Evolutionary conservation across 1,140 invertebrate genomes (phyloP).

Genomic region (Bombus waltoni): DNA sequence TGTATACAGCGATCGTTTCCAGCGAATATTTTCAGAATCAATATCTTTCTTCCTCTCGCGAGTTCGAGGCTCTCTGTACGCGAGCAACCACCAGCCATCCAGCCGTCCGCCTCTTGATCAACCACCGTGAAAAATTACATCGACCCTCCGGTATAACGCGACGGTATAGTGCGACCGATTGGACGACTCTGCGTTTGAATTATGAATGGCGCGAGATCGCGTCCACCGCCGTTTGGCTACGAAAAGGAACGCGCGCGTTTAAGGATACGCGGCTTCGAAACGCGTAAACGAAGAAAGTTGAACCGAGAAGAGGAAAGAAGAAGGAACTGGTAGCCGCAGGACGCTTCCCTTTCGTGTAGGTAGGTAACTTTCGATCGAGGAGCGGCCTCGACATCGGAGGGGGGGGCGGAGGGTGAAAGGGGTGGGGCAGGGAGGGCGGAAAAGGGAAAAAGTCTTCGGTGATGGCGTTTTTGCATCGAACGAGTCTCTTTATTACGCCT

Average conservation of each 20-base stretch:
- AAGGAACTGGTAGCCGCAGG: background rate
- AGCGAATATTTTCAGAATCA: no score
- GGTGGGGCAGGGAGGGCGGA: background rate
- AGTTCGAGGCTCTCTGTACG: background rate
- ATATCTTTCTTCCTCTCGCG: no score
- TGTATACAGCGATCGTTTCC: no score
- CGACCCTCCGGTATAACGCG: conserved; percentile 77
- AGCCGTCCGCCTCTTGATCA: background rate
- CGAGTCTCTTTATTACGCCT: conserved; percentile 78
- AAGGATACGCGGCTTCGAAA: background rate
- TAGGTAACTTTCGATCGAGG: conserved; percentile 27
- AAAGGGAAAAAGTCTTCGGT: conserved; percentile 36
- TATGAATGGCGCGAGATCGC: conserved; percentile 67
- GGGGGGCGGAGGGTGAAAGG: background rate
- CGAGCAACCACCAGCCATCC: background rate
- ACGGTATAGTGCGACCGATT: conserved; percentile 72
- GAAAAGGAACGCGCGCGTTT: background rate
- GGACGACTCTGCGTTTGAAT: conserved; percentile 75
- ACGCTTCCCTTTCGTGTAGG: background rate
- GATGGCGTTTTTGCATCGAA: conserved; percentile 69
- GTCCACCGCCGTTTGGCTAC: background rate
- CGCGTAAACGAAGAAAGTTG: background rate
- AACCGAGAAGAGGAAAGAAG: background rate
- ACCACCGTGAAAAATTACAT: conserved; percentile 72
- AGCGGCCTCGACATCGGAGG: background rate